Evolutionary conservation across 2,113 vertebrate genomes (phyloP), one percentile per base, ranked within the genome.

Genomic region (Seriola dumerili): DNA sequence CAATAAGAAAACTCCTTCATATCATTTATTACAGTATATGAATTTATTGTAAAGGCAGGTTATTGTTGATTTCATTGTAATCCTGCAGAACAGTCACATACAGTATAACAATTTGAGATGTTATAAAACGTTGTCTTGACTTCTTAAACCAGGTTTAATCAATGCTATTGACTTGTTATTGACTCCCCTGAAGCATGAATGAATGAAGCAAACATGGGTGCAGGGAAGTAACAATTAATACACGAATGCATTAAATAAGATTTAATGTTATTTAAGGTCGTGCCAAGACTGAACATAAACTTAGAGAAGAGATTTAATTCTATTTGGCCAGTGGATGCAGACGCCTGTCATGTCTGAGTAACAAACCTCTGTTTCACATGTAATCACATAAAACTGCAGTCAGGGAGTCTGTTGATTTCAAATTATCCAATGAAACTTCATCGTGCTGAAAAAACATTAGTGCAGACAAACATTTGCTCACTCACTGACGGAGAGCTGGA

Each of bases 281-380:
- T 6, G 16, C 57, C 21, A 34, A 65, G 17, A 34, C 38, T 52
- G 65, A 16, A 19, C 6, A 10, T 0, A 52, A 72, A 72, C 42
- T 50, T 34, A 5, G 23, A 64, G 72, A 38, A 2, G 42, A 38
- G 66, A 29, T 55, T 6, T 38, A 36, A 46, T 63, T 36, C 2
- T 46, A 19, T 69, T 77, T 57, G 57, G 36, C 29, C 38, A 14
- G 19, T 61, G 34, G 58, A 9, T 16, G 65, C 5, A 6, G 55
- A 10, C 34, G 10, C 44, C 66, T 19, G 76, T 76, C 19, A 67
- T 42, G 10, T 38, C 72, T 57, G 50, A 77, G 46, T 64, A 81
- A 81, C 50, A 81, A 78, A 69, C 75, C 44, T 16, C 84, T 65
- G 64, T 68, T 75, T 82, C 75, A 82, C 59, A 44, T 73, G 52